Base-by-base conservation (phyloP, 2,113 vertebrate species). In the Hymenochirus boettgeri region DNA sequence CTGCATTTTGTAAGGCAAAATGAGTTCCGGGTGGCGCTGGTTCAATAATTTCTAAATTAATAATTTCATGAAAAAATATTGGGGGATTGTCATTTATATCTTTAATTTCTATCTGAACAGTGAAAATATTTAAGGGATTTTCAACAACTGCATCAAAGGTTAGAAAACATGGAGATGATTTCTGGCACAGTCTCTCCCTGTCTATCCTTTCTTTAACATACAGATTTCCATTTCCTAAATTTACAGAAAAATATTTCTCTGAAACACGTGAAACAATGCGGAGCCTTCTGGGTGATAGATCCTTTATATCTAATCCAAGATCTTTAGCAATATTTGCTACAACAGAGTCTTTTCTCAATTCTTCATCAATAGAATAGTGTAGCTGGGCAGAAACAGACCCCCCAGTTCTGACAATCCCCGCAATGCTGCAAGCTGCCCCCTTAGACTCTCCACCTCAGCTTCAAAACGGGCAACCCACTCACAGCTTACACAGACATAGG, bases 311-410 rank as follows among this genome's bases (percentile, higher is more conserved):
- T 80, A 92, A 74, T 45, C 83, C 87, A 11, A 91, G 73, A 54
- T 93, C 86, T 66, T 83, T 79, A 39, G 79, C 75, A 51, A 89
- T 83, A 73, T 88, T 82, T 46, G 86, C 88, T 66, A 92, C 76
- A 18, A 79, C 61, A 0, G 73, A 83, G 7, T 74, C 80, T 21
- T 42, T 72, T 24, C 64, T 70, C 69, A 66, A 65, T 74, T 87
- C 83, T 70, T 86, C 84, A 0, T 71, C 73, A 66, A 85, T 71
- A 9, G 77, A 75, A 66, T 83, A 84, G 2, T 25, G 33, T 74
- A 35, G 35, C 62, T 70, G 72, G 27, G 73, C 70, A 13, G 75
- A 9, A 71, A 78, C 33, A 12, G n/a, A 35, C n/a, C n/a, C n/a
- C n/a, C n/a, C n/a, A n/a, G n/a, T n/a, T n/a, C n/a, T n/a, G n/a